Base-by-base conservation (phyloP, 2,888 invertebrate genomes). In the Agriopis leucophaearia region DNA sequence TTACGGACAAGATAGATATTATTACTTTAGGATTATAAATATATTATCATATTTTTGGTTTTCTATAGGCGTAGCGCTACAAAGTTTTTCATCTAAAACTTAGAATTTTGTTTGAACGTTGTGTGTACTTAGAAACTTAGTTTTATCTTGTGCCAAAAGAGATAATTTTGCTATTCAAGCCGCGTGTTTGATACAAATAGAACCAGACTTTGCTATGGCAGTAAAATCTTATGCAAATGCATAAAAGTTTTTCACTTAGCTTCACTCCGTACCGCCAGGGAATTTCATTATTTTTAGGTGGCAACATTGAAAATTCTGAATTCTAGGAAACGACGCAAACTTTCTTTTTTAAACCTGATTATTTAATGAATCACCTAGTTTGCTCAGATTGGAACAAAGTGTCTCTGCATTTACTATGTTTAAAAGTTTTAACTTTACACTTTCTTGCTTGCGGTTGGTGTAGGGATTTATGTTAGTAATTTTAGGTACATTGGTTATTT, bases 191-290 rank as follows among this genome's bases (percentile, higher is more conserved):
- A 47, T 64, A 65, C 55, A 67, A 66, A 69, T 69, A 70, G 48
- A 63, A 57, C 45, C 52, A 47, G 55, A 47, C 69, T 70, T 45
- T 56, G 58, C 65, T 69, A 42, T 62, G 56, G 56, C 48, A 64
- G 52, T 70, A 57, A 66, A 66, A 66, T 70, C 70, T 74, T 69
- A 72, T 69, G 74, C 66, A 69, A 72, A 74, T 70, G 38, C 59
- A 67, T 66, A 18, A 70, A 72, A 74, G 69, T 69, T 72, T 72
- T 72, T 69, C 67, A 72, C 70, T 72, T 70, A 72, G 66, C 51
- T 65, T 66, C 66, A 67, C 67, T 70, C 52, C 51, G 69, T 69
- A 67, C 66, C 67, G 58, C 45, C 69, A 56, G 59, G 16, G 66
- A 67, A 71, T 72, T 69, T 62, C 51, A 66, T 69, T 71, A 72